Evolutionary conservation across 2,113 vertebrate genomes (phyloP).

Genomic region (Microcebus tavaratra): DNA sequence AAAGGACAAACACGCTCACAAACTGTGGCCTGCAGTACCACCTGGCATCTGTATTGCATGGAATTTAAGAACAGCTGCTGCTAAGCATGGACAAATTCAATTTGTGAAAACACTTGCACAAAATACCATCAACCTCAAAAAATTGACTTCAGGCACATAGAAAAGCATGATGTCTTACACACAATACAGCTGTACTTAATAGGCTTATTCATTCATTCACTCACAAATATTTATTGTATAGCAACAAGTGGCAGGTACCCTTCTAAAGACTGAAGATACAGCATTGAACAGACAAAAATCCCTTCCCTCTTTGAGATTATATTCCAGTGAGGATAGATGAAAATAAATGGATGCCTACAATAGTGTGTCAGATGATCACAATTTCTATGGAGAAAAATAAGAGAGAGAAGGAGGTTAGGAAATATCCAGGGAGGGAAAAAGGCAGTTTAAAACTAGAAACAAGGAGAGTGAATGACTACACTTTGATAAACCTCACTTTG

Average conservation of each 20-base stretch:
- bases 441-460: background rate
- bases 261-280: background rate
- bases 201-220: background rate
- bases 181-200: background rate
- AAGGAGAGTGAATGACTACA: rapidly evolving
- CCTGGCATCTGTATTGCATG: constrained; percentile 33
- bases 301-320: background rate
- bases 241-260: background rate
- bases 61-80: constrained; percentile 54
- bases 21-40: background rate
- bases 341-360: background rate
- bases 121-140: background rate
- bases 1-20: constrained; percentile 27
- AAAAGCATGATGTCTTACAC: background rate
- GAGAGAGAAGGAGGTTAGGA: background rate
- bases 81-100: constrained; percentile 43
- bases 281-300: background rate
- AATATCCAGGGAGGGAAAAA: background rate
- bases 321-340: background rate
- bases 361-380: background rate
- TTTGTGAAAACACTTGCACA: background rate
- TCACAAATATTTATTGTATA: background rate
- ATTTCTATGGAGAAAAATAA: background rate
- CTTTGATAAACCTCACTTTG: background rate
- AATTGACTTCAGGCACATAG: background rate